A percentile compares a stretch with the other conserved stretches of the same genome.
Evolutionary conservation across 2,113 vertebrate genomes (phyloP).

Genomic region (Oreocharis arfaki): DNA sequence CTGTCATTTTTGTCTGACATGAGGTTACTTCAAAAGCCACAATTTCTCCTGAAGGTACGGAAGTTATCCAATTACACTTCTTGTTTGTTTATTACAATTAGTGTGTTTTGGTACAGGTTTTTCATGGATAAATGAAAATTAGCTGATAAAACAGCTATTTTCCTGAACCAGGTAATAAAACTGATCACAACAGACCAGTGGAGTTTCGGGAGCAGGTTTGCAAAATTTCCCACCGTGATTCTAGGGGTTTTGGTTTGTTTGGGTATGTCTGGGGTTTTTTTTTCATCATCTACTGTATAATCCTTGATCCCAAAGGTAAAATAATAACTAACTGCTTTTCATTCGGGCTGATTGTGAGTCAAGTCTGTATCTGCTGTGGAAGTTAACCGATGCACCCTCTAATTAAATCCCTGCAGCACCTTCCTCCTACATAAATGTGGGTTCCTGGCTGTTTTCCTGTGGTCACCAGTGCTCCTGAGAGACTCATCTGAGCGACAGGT

Average conservation of each 20-base stretch:
- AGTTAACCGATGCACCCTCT: background rate
- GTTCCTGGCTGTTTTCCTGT: background rate
- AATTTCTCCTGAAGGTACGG: background rate
- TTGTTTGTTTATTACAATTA: background rate
- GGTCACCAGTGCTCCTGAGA: background rate
- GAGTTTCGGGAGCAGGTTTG: background rate
- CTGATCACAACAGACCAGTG: background rate
- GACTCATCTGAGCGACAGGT: background rate
- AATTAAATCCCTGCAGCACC: background rate
- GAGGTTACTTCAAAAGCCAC: background rate
- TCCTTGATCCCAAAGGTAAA: background rate
- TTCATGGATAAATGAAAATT: background rate
- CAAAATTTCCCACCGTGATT: background rate
- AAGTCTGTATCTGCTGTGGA: background rate
- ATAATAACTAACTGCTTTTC: background rate
- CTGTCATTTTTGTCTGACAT: background rate
- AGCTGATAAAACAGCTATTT: background rate
- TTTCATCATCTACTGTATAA: background rate
- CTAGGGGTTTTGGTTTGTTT: rapidly evolving
- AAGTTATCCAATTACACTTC: background rate
- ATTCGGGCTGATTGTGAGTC: background rate
- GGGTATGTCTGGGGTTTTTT: background rate
- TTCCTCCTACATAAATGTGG: background rate
- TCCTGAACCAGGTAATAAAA: background rate
- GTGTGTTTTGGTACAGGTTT: background rate